These are phyloP conservation scores for Pterostichus niger DNA, from an alignment of 2,888 invertebrate genomes.

Conservation along the genomic window DNA sequence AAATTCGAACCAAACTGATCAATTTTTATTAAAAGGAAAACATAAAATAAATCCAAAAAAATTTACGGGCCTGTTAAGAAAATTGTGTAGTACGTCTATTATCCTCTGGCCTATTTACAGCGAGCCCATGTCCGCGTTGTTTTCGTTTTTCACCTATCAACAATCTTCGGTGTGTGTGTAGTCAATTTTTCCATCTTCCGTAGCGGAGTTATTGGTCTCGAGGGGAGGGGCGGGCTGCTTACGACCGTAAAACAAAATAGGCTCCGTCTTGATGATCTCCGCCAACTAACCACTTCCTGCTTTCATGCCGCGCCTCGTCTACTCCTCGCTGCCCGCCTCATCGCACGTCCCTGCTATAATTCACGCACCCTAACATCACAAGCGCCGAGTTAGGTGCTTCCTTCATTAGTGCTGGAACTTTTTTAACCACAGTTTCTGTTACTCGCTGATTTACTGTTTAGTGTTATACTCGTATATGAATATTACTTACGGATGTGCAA, in stretches of 20 bases:
- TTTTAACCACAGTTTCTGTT: neutral
- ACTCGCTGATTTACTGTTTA: neutral
- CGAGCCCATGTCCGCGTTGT: slow-evolving; percentile 17
- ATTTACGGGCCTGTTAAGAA: neutral
- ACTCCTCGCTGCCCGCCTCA: neutral
- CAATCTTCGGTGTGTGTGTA: slow-evolving; percentile 67
- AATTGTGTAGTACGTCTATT: neutral
- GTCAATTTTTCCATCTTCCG: slow-evolving; percentile 72
- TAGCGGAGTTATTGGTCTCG: slow-evolving; percentile 70
- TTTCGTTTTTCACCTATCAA: slow-evolving; percentile 53
- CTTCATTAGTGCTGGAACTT: slow-evolving; percentile 14
- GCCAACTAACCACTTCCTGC: slow-evolving; percentile 28
- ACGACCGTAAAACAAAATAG: slow-evolving; percentile 72
- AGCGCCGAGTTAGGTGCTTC: neutral
- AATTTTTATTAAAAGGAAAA: neutral
- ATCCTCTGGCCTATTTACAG: neutral
- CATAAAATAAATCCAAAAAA: neutral
- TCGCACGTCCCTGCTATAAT: slow-evolving; percentile 22
- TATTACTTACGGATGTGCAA: too few relatives aligned
- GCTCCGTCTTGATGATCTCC: slow-evolving; percentile 70
- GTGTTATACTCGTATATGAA: too few relatives aligned
- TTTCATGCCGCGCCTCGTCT: neutral
- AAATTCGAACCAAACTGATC: too few relatives aligned
- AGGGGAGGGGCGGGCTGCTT: slow-evolving; percentile 69
- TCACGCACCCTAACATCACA: slow-evolving; percentile 13